Percentiles rank a stretch among this genome's conserved stretches.
Conservation (phyloP, 2,113 vertebrate species). For the Apeltes quadracus region DNA sequence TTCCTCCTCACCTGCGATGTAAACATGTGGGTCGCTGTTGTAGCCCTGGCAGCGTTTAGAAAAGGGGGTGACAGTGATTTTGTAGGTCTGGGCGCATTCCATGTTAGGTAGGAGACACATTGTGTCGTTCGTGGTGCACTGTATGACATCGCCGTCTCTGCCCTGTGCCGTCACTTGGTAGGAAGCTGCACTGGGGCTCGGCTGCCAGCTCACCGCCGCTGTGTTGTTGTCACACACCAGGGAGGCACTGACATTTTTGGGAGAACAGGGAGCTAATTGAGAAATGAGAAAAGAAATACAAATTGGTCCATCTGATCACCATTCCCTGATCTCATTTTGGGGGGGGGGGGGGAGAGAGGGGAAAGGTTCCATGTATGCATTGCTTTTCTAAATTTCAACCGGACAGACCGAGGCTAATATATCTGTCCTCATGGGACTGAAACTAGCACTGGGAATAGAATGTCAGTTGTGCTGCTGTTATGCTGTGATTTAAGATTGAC, state of each 20-base stretch:
- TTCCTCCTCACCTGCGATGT: constrained; percentile 75
- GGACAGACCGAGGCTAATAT: background rate
- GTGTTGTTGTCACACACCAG: constrained; percentile 77
- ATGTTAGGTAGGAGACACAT: constrained; percentile 71
- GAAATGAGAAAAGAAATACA: constrained; percentile 3
- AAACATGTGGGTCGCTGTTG: constrained; percentile 40
- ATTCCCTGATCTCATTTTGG: background rate
- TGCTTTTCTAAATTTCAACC: background rate
- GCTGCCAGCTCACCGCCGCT: constrained; percentile 70
- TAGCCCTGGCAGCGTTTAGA: constrained; percentile 63
- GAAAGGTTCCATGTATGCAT: background rate
- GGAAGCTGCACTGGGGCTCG: constrained; percentile 50
- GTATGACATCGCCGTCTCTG: constrained; percentile 54
- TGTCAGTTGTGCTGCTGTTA: background rate
- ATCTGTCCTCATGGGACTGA: background rate
- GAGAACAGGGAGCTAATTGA: constrained; percentile 80
- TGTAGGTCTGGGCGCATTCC: constrained; percentile 74
- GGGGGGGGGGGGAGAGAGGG: too few species aligned
- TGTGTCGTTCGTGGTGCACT: constrained; percentile 59
- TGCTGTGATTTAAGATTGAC: background rate
- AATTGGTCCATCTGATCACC: background rate
- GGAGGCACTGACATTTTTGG: constrained; percentile 67
- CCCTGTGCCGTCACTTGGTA: constrained; percentile 70
- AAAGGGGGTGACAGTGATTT: constrained; percentile 70
- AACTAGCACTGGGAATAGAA: background rate